Percentiles rank a stretch among this genome's conserved stretches.
These are phyloP conservation scores for Blera fallax DNA, from an alignment of 2,888 invertebrate species.

Conservation along the genomic window DNA sequence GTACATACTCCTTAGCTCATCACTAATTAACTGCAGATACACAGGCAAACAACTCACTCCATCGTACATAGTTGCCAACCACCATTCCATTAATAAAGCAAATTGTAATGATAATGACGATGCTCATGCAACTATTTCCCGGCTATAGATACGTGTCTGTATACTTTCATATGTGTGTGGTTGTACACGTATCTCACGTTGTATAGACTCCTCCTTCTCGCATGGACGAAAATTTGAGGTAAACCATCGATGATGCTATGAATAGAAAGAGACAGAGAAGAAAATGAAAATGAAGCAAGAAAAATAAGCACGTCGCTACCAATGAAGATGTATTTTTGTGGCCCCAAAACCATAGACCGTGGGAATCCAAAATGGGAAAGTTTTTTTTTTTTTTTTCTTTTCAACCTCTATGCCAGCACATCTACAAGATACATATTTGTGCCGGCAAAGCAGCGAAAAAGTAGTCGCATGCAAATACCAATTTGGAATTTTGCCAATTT, in stretches of 20 bases:
- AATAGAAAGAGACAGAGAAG: background rate
- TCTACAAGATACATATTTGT: constrained; percentile 18
- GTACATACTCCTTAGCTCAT: constrained; percentile 1
- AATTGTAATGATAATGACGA: constrained; percentile 44
- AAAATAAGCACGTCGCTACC: background rate
- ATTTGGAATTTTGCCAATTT: constrained; percentile 68
- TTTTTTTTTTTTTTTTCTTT: background rate
- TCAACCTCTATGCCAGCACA: background rate
- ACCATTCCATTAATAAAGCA: constrained; percentile 34
- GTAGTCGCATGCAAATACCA: constrained; percentile 66
- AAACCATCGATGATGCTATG: constrained; percentile 21
- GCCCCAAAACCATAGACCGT: constrained; percentile 40
- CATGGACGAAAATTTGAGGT: constrained; percentile 15
- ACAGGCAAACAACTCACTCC: background rate
- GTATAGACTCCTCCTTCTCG: background rate
- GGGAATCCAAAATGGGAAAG: constrained; percentile 47
- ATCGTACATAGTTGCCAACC: background rate
- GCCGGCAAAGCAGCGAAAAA: constrained; percentile 24
- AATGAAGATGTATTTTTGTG: constrained; percentile 6
- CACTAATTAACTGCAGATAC: constrained; percentile 13
- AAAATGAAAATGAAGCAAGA: background rate
- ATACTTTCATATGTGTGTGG: background rate
- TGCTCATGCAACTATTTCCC: constrained; percentile 11
- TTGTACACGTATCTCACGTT: background rate
- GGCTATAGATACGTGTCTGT: background rate